Base-by-base conservation (phyloP, 2,888 invertebrate genomes). In the Pemphredon lugubris region DNA sequence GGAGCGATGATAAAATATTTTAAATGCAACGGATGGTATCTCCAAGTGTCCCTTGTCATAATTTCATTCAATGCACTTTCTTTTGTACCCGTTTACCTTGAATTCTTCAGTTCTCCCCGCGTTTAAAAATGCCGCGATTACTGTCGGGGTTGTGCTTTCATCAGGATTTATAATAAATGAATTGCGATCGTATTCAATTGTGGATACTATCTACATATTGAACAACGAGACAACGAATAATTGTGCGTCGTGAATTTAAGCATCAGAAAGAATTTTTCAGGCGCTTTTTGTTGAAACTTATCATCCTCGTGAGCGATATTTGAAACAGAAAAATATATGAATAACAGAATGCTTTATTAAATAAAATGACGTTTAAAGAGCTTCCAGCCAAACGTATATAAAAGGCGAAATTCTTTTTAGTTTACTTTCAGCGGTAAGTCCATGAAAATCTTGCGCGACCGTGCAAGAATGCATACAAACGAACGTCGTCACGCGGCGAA, bases 361-460 rank as follows among this genome's bases (percentile, higher is more conserved):
- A 6, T 9, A 9, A 9, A 30, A 30, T 30, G 30, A 30, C 6
- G 30, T 30, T 30, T 9, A 30, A 30, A 30, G 34, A 67, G 39
- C 45, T 67, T 58, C n/a, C n/a, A n/a, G n/a, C 39, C 45, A 26
- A 40, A 53, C 16, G 51, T 58, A 58, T 51, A 37, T 51, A 37
- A 65, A 58, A 58, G 32, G 68, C 34, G 9, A 13, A 26, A 26
- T 53, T 14, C 42, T 39, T 26, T 30, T 39, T n/a, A 50, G 39
- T 6, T 40, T 44, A 13, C 23, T 58, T 51, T 30, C 2, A 26
- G 23, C 20, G n/a, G n/a, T n/a, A n/a, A n/a, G n/a, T n/a, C n/a
- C n/a, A n/a, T n/a, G n/a, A n/a, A n/a, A n/a, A n/a, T n/a, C n/a
- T n/a, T 30, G 9, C 30, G 30, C 6, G 30, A 30, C n/a, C n/a